Evolutionary conservation across 2,113 vertebrate species (phyloP).

Genomic region (Euleptes europaea): DNA sequence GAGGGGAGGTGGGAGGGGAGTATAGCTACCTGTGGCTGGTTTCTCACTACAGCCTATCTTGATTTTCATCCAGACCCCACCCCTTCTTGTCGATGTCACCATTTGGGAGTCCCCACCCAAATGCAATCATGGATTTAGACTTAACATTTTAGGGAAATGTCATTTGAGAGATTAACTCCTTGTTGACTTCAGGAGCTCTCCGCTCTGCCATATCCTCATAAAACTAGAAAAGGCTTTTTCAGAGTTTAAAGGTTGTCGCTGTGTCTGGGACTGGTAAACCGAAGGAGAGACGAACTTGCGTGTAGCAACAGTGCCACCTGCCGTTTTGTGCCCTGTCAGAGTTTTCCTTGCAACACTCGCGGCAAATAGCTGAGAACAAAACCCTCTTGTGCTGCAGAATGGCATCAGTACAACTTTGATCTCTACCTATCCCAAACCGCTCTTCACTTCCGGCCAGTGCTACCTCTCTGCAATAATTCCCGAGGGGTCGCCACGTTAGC

Average conservation of each 20-base stretch:
- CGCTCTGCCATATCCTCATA: background rate
- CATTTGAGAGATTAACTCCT: background rate
- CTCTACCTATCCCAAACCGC: background rate
- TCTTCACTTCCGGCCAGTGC: too few relatives aligned
- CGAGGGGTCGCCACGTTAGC: too few relatives aligned
- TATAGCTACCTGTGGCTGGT: background rate
- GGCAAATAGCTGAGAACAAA: background rate
- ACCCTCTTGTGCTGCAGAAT: background rate
- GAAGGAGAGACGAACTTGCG: background rate
- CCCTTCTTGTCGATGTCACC: background rate
- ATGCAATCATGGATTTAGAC: background rate
- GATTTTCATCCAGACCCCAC: background rate
- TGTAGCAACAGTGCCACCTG: constrained; percentile 1
- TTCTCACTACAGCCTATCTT: background rate
- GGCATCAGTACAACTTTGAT: background rate
- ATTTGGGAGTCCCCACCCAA: background rate
- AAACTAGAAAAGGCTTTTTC: background rate
- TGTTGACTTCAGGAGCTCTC: background rate
- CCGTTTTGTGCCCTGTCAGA: background rate
- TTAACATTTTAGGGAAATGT: background rate
- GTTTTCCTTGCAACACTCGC: background rate
- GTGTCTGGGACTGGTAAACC: too few relatives aligned
- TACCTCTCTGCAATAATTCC: background rate
- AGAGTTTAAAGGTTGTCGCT: background rate
- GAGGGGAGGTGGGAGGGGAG: too few relatives aligned